These are phyloP conservation scores for Pseudorhiza aurosa DNA, from an alignment of 30 jellyfish, hydroid and myxozoan species.

Conservation along the genomic window DNA sequence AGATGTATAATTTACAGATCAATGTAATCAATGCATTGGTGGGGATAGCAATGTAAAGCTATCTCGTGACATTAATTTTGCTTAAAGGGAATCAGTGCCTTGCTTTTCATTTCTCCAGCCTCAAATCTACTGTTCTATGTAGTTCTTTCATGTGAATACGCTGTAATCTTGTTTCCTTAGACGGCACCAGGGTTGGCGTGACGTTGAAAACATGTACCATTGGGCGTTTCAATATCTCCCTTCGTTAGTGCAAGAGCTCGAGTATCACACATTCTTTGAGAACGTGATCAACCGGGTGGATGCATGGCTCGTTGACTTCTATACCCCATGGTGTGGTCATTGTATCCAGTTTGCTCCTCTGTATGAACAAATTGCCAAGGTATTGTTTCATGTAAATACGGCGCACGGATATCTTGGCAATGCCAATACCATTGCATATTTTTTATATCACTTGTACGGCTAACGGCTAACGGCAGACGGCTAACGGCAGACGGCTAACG, in stretches of 20 bases:
- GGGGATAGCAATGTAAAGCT: too few relatives aligned
- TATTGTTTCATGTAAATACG: too few relatives aligned
- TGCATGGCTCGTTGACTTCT: conserved; percentile 94
- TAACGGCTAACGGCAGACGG: too few relatives aligned
- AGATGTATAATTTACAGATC: too few relatives aligned
- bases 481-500: too few relatives aligned
- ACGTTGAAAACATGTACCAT: conserved; percentile 72
- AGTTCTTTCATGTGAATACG: background rate
- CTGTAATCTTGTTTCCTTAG: conserved; percentile 43
- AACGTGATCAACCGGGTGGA: conserved; percentile 70
- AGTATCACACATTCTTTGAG: conserved; percentile 72
- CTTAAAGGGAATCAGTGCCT: background rate
- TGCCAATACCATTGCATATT: too few relatives aligned
- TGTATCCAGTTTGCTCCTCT: conserved; percentile 93
- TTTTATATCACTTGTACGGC: too few relatives aligned
- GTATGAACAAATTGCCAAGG: conserved; percentile 80
- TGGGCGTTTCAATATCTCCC: conserved; percentile 94
- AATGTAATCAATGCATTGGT: too few relatives aligned
- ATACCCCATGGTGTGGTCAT: conserved; percentile 98
- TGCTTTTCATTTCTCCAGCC: background rate
- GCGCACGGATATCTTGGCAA: too few relatives aligned
- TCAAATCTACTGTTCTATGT: background rate
- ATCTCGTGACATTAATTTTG: too few relatives aligned
- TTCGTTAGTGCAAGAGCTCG: conserved; percentile 80
- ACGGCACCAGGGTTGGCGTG: conserved; percentile 96